A percentile compares a stretch with the other conserved stretches of the same genome.
Evolutionary conservation across 2,113 vertebrate species (phyloP).

Genomic region (Sorex fumeus): DNA sequence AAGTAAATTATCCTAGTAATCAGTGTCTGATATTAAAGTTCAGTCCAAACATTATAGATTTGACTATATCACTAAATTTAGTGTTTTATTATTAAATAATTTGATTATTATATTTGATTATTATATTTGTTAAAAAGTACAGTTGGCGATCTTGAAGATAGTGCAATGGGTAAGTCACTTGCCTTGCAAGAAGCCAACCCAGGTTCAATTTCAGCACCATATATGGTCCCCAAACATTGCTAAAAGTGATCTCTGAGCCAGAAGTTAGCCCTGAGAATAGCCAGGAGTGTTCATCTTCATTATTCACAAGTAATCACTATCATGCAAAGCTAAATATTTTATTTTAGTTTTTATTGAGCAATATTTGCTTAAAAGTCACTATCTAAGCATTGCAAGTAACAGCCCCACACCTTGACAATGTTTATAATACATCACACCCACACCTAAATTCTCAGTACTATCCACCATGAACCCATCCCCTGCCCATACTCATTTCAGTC

Average conservation of each 20-base stretch:
- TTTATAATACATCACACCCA: background rate
- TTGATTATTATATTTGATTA: constrained; percentile 3
- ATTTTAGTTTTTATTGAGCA: background rate
- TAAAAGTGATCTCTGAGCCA: too few relatives aligned
- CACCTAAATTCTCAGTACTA: background rate
- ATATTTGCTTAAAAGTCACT: background rate
- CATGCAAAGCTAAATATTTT: constrained; percentile 66
- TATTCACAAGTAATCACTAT: constrained; percentile 41
- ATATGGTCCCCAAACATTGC: too few relatives aligned
- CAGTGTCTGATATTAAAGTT: background rate
- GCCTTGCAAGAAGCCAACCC: too few relatives aligned
- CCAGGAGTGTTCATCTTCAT: background rate
- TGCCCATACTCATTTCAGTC: background rate
- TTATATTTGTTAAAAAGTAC: too few relatives aligned
- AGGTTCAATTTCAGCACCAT: too few relatives aligned
- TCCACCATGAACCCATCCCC: background rate
- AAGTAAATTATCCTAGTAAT: too few relatives aligned
- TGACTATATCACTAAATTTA: background rate
- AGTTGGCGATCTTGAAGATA: too few relatives aligned
- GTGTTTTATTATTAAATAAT: background rate
- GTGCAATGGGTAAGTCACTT: too few relatives aligned
- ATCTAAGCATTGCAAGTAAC: too few relatives aligned
- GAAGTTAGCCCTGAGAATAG: too few relatives aligned
- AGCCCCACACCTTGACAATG: background rate
- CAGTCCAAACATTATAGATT: background rate